Evolutionary conservation across 2,888 invertebrate genomes (phyloP).

Genomic region (Frankliniella fusca): DNA sequence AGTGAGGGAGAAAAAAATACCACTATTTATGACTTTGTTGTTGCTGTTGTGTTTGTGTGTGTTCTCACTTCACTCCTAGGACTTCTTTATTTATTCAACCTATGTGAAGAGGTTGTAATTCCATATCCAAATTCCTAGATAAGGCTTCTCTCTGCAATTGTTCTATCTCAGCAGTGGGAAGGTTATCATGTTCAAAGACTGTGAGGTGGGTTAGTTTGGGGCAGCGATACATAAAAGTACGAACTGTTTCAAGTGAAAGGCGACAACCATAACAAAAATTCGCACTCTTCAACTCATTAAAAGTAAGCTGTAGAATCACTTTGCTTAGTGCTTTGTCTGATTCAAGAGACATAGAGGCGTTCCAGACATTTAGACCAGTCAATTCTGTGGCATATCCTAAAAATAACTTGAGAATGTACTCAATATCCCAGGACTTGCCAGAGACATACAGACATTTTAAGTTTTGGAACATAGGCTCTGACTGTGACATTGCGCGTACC

Average conservation of each 20-base stretch:
- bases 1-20: too few relatives aligned
- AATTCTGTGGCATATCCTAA: conserved; percentile 34
- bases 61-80: too few relatives aligned
- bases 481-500: background rate
- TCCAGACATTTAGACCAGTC: conserved; percentile 30
- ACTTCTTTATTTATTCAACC: too few relatives aligned
- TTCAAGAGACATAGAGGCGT: background rate
- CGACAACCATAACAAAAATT: conserved; percentile 28
- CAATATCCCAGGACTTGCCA: conserved; percentile 33
- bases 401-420: conserved; percentile 32
- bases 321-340: conserved; percentile 33
- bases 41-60: too few relatives aligned
- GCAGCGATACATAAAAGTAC: conserved; percentile 35
- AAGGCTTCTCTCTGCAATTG: conserved; percentile 33
- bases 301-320: conserved; percentile 31
- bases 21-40: too few relatives aligned
- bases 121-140: conserved; percentile 36
- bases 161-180: conserved; percentile 33
- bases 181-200: conserved; percentile 31
- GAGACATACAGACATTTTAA: conserved; percentile 34
- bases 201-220: conserved; percentile 34
- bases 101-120: conserved; percentile 27
- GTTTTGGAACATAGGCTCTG: conserved; percentile 23
- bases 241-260: conserved; percentile 30
- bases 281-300: conserved; percentile 33